Base-by-base conservation (phyloP, 2,797 vertebrate species). In the Rhinophrynus dorsalis region DNA sequence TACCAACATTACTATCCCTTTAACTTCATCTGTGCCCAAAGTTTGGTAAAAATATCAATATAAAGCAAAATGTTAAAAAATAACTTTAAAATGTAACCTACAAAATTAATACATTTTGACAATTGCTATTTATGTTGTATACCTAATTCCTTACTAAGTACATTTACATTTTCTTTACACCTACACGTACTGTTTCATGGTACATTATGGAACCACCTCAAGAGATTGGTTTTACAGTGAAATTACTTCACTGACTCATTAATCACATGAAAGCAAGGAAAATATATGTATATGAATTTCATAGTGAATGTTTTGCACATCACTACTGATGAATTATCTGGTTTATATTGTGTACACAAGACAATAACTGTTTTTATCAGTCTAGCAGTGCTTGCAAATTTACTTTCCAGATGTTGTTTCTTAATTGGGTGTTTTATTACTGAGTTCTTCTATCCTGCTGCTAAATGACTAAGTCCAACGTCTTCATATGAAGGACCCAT, bases 401-500 rank as follows among this genome's bases (percentile, higher is more conserved):
- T 7, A 15, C 23, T 58, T 59, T 61, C 67, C 67, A 68, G 67
- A 60, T 68, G 67, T 60, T 23, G 26, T 30, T 32, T 30, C 21
- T 24, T 68, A 68, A 68, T 68, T 68, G 67, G 57, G 67, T 68
- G 67, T 68, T 68, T 61, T 68, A 60, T 33, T 50, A 51, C 64
- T 47, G 20, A 12, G 52, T 18, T 52, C 37, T 33, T 37, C 47
- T 52, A 61, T 68, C 57, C 60, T 47, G 42, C 32, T 37, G 32
- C 1, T 7, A 51, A 60, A 51, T 59, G 66, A 68, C 66, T 50
- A 40, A 40, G 9, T 13, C 55, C 12, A 51, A n/a, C 50, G 26
- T 38, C 33, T 21, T 67, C 6, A 18, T 59, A 40, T 59, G n/a
- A 4, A 61, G 26, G n/a, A n/a, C n/a, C n/a, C n/a, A n/a, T n/a